Evolutionary conservation across 2,888 invertebrate species (phyloP), one percentile per base, ranked within the genome.

Genomic region (Colletes collaris): DNA sequence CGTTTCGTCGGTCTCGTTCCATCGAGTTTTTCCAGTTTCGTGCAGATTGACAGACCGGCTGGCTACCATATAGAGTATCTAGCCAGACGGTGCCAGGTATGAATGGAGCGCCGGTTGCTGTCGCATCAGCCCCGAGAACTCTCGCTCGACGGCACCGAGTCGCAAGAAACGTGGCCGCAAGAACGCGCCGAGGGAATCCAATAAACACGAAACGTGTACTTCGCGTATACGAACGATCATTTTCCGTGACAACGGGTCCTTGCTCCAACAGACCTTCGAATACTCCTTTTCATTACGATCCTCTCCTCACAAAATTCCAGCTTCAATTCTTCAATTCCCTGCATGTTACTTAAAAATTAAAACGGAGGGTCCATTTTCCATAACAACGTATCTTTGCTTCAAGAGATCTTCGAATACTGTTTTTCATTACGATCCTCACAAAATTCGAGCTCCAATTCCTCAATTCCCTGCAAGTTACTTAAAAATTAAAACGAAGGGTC

Each of bases 51-150:
- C 84, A 79, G 80, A 70, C 76, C 56, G 67, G 81, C 83, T 76
- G 62, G 67, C 86, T 88, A 85, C 89, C 89, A 90, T 90, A 90
- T 90, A 88, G 85, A 89, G 89, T 74, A 79, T 69, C 68, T n/a
- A 56, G 49, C 68, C 75, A 78, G 68, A 76, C 64, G 83, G 78
- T 83, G 86, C 83, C 53, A 69, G 53, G 78, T 76, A 88, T 90
- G 90, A 90, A 89, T 89, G 89, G 85, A 89, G 85, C 83, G 83
- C 74, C 83, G 85, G 66, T 77, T 78, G 78, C 81, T 80, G 82
- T 76, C 82, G 84, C 81, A 74, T 78, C 81, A 46, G 65, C 71
- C 72, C 65, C 79, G 27, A 66, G 64, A 62, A 67, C 68, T 72
- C 60, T 64, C 63, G 59, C 70, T 69, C 67, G 75, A 70, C 75